Evolutionary conservation across 2,888 invertebrate genomes (phyloP), one percentile per base, ranked within the genome.

Genomic region (Malthinus flaveolus): DNA sequence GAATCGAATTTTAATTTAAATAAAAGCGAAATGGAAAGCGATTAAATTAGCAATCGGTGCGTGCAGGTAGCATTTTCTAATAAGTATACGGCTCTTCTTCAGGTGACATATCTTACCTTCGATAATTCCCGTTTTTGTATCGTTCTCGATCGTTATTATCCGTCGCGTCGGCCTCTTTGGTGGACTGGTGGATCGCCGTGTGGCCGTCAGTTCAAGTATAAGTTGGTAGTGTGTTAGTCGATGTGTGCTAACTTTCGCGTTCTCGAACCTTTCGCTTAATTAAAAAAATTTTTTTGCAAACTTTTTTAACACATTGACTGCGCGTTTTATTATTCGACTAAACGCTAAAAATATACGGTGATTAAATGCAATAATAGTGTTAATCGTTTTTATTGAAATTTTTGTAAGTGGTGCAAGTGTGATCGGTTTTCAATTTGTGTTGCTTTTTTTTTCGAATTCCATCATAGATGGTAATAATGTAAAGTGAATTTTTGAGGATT

Each of bases 121-220:
- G 53, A 32, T 37, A 57, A 46, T 57, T 34, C 48, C 47, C 55
- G 45, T 36, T 49, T 48, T 13, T 23, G 35, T 52, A 37, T 60
- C 62, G 61, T 55, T 35, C 32, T 54, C 34, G 53, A 55, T 56
- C 56, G 58, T 68, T 23, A 23, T 23, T 23, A 23, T 23, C 23
- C 73, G 72, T 67, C 56, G 49, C 62, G 66, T 73, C 73, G 74
- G 71, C 64, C 71, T 70, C 71, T 72, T 65, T 71, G 72, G 71
- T 72, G 71, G 70, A 72, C 65, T 71, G 72, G 71, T 72, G 71
- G 70, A 72, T 72, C 68, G 70, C 66, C 70, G 67, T 68, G 63
- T 56, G 68, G 56, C 71, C 68, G 71, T 70, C 75, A 75, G 75
- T 74, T 70, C 68, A 66, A 66, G 69, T 64, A 68, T 65, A 69